These are phyloP conservation scores for Exephanes ischioxanthus DNA, from an alignment of 2,888 invertebrate species.

Conservation along the genomic window DNA sequence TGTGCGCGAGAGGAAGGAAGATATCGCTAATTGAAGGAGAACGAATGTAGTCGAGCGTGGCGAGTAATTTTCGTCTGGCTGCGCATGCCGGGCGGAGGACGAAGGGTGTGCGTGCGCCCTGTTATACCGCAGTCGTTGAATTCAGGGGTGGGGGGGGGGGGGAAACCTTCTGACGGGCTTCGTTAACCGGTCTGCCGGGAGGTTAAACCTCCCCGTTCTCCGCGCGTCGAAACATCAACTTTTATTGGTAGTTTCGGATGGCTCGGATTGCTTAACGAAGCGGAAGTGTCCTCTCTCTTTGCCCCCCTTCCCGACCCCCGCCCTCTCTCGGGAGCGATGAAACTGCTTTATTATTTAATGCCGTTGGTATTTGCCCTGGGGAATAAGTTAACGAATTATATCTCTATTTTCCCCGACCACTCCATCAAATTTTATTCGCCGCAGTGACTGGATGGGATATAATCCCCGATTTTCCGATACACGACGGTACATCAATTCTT, in stretches of 20 bases:
- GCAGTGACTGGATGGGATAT: not conserved
- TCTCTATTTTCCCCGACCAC: not conserved
- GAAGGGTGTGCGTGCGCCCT: conserved; percentile 43
- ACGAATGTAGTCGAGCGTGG: conserved; percentile 65
- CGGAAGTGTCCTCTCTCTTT: conserved; percentile 28
- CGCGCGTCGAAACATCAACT: conserved; percentile 50
- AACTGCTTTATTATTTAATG: conserved; percentile 13
- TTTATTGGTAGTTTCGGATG: conserved; percentile 43
- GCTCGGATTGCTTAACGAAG: conserved; percentile 41
- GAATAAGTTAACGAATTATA: not conserved
- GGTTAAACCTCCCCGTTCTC: conserved; percentile 39
- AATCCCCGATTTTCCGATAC: too few relatives aligned
- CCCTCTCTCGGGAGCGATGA: conserved; percentile 8
- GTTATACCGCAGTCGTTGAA: conserved; percentile 62
- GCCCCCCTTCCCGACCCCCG: too few relatives aligned
- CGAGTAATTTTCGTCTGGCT: conserved; percentile 55
- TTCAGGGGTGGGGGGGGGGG: conserved; percentile 13
- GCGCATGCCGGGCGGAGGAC: conserved; percentile 19
- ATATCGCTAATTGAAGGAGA: conserved; percentile 68
- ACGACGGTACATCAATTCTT: conserved; percentile 4
- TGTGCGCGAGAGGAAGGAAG: conserved; percentile 25
- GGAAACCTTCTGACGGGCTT: conserved; percentile 58
- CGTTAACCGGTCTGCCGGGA: conserved; percentile 54
- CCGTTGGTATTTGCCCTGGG: not conserved
- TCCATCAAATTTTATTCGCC: conserved; percentile 4